A percentile compares a stretch with the other conserved stretches of the same genome.
These are phyloP conservation scores for Siniperca undulata DNA, from an alignment of 2,797 vertebrate species.

Conservation along the genomic window DNA sequence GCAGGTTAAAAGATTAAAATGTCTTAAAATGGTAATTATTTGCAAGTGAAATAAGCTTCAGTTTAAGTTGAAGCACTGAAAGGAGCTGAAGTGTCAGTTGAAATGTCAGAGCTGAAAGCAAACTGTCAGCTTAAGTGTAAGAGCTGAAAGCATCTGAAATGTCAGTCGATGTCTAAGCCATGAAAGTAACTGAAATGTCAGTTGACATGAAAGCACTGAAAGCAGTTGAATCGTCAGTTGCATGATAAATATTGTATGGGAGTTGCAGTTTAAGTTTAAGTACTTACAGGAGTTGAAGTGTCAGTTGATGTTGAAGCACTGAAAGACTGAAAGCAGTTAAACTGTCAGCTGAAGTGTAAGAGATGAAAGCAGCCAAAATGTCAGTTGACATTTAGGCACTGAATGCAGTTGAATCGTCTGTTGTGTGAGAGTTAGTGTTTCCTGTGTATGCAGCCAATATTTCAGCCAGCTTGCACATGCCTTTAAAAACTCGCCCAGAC, in stretches of 20 bases:
- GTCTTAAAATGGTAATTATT: neutral
- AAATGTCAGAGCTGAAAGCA: neutral
- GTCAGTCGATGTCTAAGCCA: neutral
- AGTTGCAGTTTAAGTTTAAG: neutral
- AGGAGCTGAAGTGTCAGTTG: neutral
- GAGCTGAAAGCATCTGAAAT: neutral
- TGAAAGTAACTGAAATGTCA: neutral
- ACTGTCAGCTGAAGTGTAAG: no score
- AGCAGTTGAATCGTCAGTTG: neutral
- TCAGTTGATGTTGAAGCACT: neutral
- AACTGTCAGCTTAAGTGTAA: neutral
- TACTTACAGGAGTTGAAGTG: neutral
- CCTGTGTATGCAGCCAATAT: neutral
- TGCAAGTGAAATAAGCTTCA: neutral
- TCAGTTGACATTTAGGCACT: neutral
- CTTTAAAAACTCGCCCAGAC: neutral
- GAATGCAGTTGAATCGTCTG: neutral
- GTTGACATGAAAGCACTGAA: neutral
- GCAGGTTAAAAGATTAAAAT: neutral
- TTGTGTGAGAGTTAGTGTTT: neutral
- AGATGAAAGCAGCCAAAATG: neutral
- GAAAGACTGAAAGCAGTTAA: neutral
- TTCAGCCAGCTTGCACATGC: neutral
- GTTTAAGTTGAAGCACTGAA: neutral
- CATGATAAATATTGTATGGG: neutral